phyloP scores from a whole-genome alignment of 1,140 invertebrate species.

The Magallana angulata region DNA sequence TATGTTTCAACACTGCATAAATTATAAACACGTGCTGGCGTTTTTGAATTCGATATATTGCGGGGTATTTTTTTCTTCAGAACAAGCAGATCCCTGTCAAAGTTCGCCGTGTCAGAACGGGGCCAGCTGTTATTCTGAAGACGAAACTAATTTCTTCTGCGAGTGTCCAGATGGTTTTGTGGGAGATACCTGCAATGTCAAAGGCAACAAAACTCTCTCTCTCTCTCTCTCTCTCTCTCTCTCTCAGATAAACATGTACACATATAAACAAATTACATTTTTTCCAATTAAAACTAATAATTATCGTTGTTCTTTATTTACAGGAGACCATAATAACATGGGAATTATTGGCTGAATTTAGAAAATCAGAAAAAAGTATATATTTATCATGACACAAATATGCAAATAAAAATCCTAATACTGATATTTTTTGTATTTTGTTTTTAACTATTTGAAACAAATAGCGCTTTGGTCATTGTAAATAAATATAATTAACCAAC shows the following conservation, averaged over 20 bases:
- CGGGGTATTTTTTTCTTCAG: not conserved
- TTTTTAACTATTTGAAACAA: too few relatives aligned
- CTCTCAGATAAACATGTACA: not conserved
- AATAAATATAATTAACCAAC: too few relatives aligned
- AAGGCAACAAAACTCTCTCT: not conserved
- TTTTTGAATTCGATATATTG: too few relatives aligned
- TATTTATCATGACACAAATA: too few relatives aligned
- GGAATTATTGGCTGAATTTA: not conserved
- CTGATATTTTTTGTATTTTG: too few relatives aligned
- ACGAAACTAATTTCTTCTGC: conserved; percentile 22
- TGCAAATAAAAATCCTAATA: too few relatives aligned
- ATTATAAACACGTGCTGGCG: too few relatives aligned
- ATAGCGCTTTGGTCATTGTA: too few relatives aligned
- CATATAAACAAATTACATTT: too few relatives aligned
- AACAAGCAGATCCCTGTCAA: conserved; percentile 45
- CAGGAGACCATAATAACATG: not conserved
- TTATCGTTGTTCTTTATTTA: not conserved
- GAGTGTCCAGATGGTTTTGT: conserved; percentile 32
- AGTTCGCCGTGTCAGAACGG: conserved; percentile 50
- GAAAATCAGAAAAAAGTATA: too few relatives aligned
- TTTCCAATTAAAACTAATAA: too few relatives aligned
- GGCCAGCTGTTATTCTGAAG: conserved; percentile 44
- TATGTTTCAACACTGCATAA: too few relatives aligned
- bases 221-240: not conserved
- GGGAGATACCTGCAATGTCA: not conserved